Base-by-base conservation (phyloP, 2,797 vertebrate species). In the Chrysolophus pictus region DNA sequence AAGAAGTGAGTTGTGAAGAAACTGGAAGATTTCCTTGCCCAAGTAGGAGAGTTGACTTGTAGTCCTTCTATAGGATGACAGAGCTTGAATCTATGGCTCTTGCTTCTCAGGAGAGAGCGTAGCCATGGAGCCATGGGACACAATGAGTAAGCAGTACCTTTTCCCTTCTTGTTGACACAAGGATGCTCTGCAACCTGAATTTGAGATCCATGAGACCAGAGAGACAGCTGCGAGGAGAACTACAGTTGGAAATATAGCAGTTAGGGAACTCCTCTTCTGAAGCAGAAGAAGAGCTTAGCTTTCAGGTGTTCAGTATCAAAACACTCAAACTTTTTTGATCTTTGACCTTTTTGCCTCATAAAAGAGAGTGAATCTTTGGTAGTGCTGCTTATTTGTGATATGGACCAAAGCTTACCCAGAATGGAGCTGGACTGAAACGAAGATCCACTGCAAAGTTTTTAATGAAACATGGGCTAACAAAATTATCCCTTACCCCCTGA, bases 301-400 rank as follows among this genome's bases (percentile, higher is more conserved):
- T 85, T 85, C 60, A 86, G 51, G 11, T 88, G 39, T 74, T 84
- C 55, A 51, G 41, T 78, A 90, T 67, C 49, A 90, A 92, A 59
- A 85, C 29, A 39, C 15, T 76, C 64, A 58, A 72, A 39, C 18
- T 68, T 84, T 41, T 87, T 86, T 74, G 89, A 44, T 72, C 49
- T 72, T 91, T 85, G 73, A 87, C 69, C 55, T 53, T 91, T 91
- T 41, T 77, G 77, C 42, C 70, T 88, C 88, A 73, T 72, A 37
- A 93, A 94, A 93, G 73, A 60, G 28, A 78, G 10, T 3, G 23
- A 82, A 60, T 74, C 56, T 82, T 86, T 63, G 28, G 28, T 65
- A 78, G 37, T 29, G 22, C 51, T 70, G 35, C 35, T 86, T 35
- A 90, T 88, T 73, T 80, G 47, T 84, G 74, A 51, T 29, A 47